Evolutionary conservation across 64 coral and sea anemone genomes (phyloP).

Genomic region (Porites lutea): DNA sequence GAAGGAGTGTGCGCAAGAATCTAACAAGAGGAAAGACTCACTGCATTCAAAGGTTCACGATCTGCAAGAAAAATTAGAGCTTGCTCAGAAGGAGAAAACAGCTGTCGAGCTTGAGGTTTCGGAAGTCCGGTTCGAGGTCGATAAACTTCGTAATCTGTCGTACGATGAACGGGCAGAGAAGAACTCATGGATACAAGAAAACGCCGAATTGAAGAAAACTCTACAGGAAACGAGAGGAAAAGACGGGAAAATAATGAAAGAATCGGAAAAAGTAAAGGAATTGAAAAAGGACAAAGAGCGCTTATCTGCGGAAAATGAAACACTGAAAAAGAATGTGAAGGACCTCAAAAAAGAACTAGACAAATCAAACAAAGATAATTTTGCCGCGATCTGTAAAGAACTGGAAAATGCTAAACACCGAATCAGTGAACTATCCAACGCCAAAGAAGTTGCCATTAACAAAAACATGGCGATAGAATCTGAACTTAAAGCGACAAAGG

Average conservation of each 20-base stretch:
- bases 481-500: constrained; percentile 39
- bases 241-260: constrained; percentile 13
- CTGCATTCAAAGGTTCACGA: constrained; percentile 8
- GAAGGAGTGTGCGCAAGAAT: constrained; percentile 18
- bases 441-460: constrained; percentile 52
- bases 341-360: constrained; percentile 14
- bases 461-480: constrained; percentile 45
- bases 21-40: neutral
- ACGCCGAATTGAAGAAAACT: constrained; percentile 18
- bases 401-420: constrained; percentile 9
- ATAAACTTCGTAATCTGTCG: constrained; percentile 26
- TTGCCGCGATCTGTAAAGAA: constrained; percentile 11
- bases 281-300: constrained; percentile 39
- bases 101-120: constrained; percentile 54
- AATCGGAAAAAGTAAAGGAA: constrained; percentile 32
- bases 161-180: constrained; percentile 65
- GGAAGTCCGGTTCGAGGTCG: constrained; percentile 42
- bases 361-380: constrained; percentile 6
- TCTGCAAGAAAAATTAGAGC: neutral
- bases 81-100: constrained; percentile 28
- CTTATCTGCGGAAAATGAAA: constrained; percentile 9
- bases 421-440: constrained; percentile 44
- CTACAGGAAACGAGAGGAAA: constrained; percentile 17
- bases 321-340: constrained; percentile 32
- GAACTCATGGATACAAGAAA: constrained; percentile 25